phyloP scores from a whole-genome alignment of 2,113 vertebrate genomes.

The Stictonetta naevosa region DNA sequence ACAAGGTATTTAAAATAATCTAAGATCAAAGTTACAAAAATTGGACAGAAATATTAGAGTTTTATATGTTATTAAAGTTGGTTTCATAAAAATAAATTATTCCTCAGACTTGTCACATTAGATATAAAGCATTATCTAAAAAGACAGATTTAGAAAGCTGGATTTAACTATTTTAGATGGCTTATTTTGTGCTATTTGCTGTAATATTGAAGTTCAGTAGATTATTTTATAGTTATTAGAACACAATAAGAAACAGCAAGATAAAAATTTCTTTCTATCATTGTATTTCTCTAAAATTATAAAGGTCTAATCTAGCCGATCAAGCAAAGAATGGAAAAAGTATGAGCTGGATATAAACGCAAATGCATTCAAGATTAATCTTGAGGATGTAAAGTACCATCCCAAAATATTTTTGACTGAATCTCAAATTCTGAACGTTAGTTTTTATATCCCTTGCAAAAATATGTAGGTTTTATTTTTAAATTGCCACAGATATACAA shows the following conservation, averaged over 20 bases:
- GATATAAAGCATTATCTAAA: not conserved
- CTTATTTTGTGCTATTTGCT: conserved; percentile 1
- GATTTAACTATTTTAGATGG: not conserved
- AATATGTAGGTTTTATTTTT: not conserved
- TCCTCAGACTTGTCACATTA: not conserved
- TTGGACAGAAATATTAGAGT: not conserved
- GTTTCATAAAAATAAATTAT: not conserved
- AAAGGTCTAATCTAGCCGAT: not conserved
- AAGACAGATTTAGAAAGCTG: not conserved
- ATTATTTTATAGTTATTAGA: not conserved
- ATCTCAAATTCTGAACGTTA: not conserved
- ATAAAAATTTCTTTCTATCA: not conserved
- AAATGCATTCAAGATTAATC: not conserved
- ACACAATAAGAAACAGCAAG: not conserved
- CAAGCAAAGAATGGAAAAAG: not conserved
- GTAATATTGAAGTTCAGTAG: not conserved
- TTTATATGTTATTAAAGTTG: not conserved
- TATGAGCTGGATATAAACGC: not conserved
- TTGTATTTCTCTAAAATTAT: not conserved
- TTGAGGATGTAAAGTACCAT: not conserved
- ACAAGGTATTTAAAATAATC: not conserved
- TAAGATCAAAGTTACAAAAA: not conserved
- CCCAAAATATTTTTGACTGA: not conserved
- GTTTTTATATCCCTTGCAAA: not conserved
- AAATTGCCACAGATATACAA: not conserved